Conservation (phyloP, 2,888 invertebrate genomes). For the Pterobdella sp. region DNA sequence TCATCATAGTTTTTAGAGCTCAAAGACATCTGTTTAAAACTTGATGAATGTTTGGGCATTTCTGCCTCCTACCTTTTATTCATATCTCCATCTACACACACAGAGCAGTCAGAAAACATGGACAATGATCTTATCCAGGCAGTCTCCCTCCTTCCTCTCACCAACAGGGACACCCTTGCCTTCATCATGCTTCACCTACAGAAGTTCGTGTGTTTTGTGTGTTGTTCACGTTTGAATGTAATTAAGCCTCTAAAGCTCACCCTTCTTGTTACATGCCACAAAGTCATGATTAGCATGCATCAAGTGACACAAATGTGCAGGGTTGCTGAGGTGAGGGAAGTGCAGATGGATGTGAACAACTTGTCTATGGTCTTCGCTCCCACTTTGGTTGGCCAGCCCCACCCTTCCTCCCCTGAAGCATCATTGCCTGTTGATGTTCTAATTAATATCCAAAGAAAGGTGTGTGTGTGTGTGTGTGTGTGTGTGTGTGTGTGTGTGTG, state of each 20-base stretch:
- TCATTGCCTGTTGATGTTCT: constrained; percentile 60
- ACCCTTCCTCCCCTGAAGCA: constrained; percentile 69
- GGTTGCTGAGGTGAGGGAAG: constrained; percentile 70
- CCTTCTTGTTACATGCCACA: background rate
- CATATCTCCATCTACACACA: background rate
- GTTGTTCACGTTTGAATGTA: background rate
- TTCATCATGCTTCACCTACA: constrained; percentile 77
- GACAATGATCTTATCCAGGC: constrained; percentile 55
- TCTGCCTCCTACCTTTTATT: too few relatives aligned
- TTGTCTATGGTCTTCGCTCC: constrained; percentile 86
- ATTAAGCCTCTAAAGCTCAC: background rate
- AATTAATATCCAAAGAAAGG: constrained; percentile 66
- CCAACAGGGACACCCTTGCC: constrained; percentile 88
- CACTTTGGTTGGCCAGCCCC: constrained; percentile 71
- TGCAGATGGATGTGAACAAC: constrained; percentile 84
- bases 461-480: constrained; percentile 37
- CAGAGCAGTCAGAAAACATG: constrained; percentile 52
- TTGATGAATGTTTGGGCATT: too few relatives aligned
- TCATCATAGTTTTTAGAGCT: background rate
- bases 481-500: constrained; percentile 13
- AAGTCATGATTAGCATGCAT: background rate
- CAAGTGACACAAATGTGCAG: constrained; percentile 52
- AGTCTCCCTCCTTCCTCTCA: constrained; percentile 74
- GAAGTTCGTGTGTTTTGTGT: constrained; percentile 39
- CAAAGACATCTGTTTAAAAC: background rate